Evolutionary conservation across 2,888 invertebrate species (phyloP).

Genomic region (Endomychus coccineus): DNA sequence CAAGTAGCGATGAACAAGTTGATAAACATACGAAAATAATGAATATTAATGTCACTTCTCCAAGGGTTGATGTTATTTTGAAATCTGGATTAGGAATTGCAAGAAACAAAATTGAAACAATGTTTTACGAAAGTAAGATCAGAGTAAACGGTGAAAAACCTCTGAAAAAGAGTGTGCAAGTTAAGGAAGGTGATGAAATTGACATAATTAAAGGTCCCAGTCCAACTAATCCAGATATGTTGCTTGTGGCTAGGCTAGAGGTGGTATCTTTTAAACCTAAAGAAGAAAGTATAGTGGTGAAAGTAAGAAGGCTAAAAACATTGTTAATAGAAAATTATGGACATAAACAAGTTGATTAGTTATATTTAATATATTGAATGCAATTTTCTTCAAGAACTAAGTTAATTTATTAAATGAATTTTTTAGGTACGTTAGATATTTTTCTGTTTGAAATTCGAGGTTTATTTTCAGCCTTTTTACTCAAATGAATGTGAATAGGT

Average conservation of each 20-base stretch:
- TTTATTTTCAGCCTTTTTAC: too few relatives aligned
- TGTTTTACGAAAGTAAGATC: conserved; percentile 75
- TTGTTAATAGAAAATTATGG: conserved; percentile 67
- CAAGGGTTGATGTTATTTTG: conserved; percentile 62
- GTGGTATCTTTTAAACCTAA: conserved; percentile 50
- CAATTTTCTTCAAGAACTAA: too few relatives aligned
- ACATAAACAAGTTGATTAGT: too few relatives aligned
- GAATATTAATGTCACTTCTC: conserved; percentile 55
- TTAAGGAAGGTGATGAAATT: conserved; percentile 65
- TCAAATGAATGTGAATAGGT: too few relatives aligned
- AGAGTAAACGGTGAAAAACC: conserved; percentile 71
- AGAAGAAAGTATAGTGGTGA: conserved; percentile 53
- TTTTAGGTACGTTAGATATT: too few relatives aligned
- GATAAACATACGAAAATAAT: conserved; percentile 58
- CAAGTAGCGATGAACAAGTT: conserved; percentile 49
- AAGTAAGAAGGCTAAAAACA: conserved; percentile 59
- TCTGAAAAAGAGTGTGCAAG: conserved; percentile 63
- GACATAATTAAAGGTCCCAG: conserved; percentile 66
- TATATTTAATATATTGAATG: too few relatives aligned
- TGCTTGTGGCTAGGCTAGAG: conserved; percentile 63
- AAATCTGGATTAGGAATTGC: conserved; percentile 64
- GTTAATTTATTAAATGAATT: too few relatives aligned
- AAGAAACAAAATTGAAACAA: conserved; percentile 70
- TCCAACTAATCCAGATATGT: conserved; percentile 58
- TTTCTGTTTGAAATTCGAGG: too few relatives aligned